These are phyloP conservation scores for Bembecia ichneumoniformis DNA, from an alignment of 2,888 invertebrate species.

Conservation along the genomic window DNA sequence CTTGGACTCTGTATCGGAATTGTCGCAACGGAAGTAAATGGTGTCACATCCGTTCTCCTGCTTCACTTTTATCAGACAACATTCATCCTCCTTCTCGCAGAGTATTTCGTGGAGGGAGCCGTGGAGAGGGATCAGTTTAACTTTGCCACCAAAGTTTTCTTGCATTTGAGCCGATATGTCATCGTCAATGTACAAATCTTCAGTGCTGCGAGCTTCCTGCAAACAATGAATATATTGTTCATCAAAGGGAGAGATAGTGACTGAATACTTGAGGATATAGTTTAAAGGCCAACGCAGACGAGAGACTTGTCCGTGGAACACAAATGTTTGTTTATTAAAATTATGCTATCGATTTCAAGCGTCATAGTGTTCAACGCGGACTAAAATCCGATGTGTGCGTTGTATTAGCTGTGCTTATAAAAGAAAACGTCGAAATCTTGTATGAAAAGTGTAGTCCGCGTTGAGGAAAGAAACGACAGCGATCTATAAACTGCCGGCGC, in stretches of 20 bases:
- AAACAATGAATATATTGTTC: constrained; percentile 2
- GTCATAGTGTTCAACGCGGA: too few species aligned
- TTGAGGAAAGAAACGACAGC: too few species aligned
- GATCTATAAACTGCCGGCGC: too few species aligned
- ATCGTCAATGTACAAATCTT: constrained; percentile 71
- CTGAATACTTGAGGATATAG: too few species aligned
- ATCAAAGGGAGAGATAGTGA: neutral
- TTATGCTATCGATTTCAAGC: too few species aligned
- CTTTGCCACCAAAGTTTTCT: constrained; percentile 56
- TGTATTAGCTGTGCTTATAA: too few species aligned
- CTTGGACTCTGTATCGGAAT: constrained; percentile 47
- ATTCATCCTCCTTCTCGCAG: constrained; percentile 60
- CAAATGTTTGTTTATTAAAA: too few species aligned
- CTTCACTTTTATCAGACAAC: constrained; percentile 61
- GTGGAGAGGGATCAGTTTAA: constrained; percentile 56
- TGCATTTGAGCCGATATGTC: constrained; percentile 63
- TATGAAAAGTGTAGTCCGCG: too few species aligned
- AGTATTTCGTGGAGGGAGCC: constrained; percentile 62
- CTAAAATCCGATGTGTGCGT: too few species aligned
- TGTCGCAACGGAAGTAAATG: constrained; percentile 54
- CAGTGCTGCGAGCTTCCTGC: constrained; percentile 69
- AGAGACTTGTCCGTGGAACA: too few species aligned
- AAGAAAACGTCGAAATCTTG: too few species aligned
- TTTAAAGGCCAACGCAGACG: too few species aligned
- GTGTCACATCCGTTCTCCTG: constrained; percentile 62